A percentile compares a stretch with the other conserved stretches of the same genome.
These are phyloP conservation scores for Balearica regulorum DNA, from an alignment of 2,797 vertebrate species.

Conservation along the genomic window DNA sequence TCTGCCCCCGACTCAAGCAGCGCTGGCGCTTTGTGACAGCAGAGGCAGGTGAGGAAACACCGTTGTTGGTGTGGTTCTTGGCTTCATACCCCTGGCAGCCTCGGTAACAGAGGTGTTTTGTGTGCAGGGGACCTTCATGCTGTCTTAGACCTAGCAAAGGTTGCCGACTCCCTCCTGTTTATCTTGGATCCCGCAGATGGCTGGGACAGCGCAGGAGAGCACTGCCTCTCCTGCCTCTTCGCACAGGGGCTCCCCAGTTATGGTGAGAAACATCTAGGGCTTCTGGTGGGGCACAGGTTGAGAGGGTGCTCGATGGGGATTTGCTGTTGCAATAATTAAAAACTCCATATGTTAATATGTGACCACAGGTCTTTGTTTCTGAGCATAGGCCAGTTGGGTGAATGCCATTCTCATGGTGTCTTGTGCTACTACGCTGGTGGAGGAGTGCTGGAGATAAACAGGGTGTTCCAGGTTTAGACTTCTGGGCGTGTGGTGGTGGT, in stretches of 20 bases:
- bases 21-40: slow-evolving; percentile 86
- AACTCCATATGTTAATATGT: background rate
- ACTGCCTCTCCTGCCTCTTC: slow-evolving; percentile 94
- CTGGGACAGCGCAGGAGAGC: slow-evolving; percentile 91
- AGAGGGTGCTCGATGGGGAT: too few species aligned
- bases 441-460: background rate
- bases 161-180: slow-evolving; percentile 92
- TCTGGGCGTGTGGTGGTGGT: background rate
- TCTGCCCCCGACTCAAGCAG: slow-evolving; percentile 87
- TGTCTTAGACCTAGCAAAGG: slow-evolving; percentile 89
- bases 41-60: slow-evolving; percentile 72
- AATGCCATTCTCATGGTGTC: rapidly evolving
- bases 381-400: rapidly evolving
- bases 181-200: slow-evolving; percentile 85
- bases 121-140: slow-evolving; percentile 85
- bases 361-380: background rate
- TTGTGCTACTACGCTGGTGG: background rate
- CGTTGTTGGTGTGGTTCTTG: rapidly evolving
- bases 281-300: rapidly evolving
- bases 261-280: slow-evolving; percentile 65
- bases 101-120: background rate
- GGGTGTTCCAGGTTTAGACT: background rate
- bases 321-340: background rate
- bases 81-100: background rate
- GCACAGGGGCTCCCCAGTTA: slow-evolving; percentile 93